Percentiles rank a stretch among this genome's conserved stretches.
phyloP scores from a whole-genome alignment of 1,140 invertebrate species.

The Sesamia nonagrioides region DNA sequence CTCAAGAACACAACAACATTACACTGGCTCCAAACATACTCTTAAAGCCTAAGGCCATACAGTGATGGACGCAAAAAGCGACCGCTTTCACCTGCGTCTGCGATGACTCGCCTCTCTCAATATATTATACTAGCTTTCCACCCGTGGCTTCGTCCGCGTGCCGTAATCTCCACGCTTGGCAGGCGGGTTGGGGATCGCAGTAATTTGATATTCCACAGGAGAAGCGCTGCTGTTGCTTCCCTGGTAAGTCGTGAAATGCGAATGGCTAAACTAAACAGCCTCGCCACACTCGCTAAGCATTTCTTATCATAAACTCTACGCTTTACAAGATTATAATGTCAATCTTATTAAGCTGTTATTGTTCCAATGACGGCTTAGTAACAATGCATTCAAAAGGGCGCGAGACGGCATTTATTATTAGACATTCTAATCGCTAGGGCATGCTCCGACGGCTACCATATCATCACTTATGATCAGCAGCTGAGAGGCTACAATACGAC shows the following conservation, averaged over 20 bases:
- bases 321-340: not conserved
- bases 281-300: not conserved
- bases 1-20: constrained; percentile 1
- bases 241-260: too few species aligned
- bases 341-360: not conserved
- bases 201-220: too few species aligned
- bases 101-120: constrained; percentile 4
- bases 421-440: not conserved
- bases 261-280: too few species aligned
- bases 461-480: too few species aligned
- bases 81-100: not conserved
- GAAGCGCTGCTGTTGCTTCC: too few species aligned
- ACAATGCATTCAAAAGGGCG: not conserved
- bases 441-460: too few species aligned
- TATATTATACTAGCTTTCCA: not conserved
- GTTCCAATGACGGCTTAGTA: not conserved
- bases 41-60: not conserved
- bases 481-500: too few species aligned
- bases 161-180: too few species aligned
- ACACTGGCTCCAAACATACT: not conserved
- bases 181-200: too few species aligned
- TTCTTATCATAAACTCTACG: not conserved
- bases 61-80: not conserved
- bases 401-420: not conserved
- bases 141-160: not conserved